Percentiles rank a stretch among this genome's conserved stretches.
phyloP scores from a whole-genome alignment of 35 echinoderm and acorn worm species.

The Apostichopus parvimensis region DNA sequence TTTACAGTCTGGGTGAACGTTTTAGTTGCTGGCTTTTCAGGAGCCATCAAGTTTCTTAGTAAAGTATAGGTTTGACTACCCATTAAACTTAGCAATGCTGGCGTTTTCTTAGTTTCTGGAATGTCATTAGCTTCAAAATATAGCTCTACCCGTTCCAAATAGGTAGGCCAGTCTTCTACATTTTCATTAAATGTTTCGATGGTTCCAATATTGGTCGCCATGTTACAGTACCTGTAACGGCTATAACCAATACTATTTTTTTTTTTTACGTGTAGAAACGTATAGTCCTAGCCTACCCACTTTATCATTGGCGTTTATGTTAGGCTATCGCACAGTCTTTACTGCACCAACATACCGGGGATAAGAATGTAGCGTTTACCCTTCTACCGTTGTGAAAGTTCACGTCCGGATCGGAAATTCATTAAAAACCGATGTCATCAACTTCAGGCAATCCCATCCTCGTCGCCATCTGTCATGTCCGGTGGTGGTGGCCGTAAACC shows the following conservation, averaged over 20 bases:
- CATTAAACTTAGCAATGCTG: conserved; percentile 45
- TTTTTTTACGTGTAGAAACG: too few relatives aligned
- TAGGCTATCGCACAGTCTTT: too few relatives aligned
- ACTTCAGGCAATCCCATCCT: too few relatives aligned
- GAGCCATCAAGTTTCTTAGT: conserved; percentile 27
- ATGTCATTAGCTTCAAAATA: background rate
- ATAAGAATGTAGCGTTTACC: background rate
- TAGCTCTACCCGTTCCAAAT: background rate
- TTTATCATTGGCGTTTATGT: too few relatives aligned
- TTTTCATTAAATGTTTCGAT: conserved; percentile 39
- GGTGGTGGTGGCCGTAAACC: too few relatives aligned
- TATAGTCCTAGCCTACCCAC: too few relatives aligned
- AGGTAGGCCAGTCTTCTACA: background rate
- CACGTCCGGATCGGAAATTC: too few relatives aligned
- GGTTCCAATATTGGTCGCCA: background rate
- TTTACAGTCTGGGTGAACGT: background rate
- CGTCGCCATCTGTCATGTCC: too few relatives aligned
- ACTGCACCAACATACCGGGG: too few relatives aligned
- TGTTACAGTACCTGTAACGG: background rate
- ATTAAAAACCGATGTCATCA: too few relatives aligned
- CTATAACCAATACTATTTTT: too few relatives aligned
- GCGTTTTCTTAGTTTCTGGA: background rate
- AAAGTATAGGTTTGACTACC: conserved; percentile 27
- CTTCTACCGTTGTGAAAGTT: background rate
- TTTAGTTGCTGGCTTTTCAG: conserved; percentile 22